phyloP scores from a whole-genome alignment of 2,797 vertebrate genomes.

The Kryptolebias ocellatus region DNA sequence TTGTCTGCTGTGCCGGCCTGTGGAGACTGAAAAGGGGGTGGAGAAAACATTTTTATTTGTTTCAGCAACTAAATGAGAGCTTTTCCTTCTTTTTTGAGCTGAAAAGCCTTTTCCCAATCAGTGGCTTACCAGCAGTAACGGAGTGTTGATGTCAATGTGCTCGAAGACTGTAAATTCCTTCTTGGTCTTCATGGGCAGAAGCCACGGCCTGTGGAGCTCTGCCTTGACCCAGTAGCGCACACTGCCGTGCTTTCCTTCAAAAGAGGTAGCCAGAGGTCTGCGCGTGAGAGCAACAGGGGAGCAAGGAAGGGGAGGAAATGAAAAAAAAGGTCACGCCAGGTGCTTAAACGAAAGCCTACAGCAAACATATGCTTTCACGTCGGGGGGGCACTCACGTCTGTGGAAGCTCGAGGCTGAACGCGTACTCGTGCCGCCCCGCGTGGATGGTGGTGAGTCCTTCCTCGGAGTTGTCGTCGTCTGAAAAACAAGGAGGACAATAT shows the following conservation, averaged over 20 bases:
- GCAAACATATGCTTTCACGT: not conserved
- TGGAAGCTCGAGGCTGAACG: conserved; percentile 99
- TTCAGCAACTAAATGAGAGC: not conserved
- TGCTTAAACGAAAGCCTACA: not conserved
- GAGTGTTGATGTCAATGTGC: conserved; percentile 99
- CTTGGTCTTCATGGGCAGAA: conserved; percentile 99
- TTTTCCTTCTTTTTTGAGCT: no score
- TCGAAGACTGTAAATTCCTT: conserved; percentile 99
- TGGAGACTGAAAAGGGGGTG: conserved; percentile 89
- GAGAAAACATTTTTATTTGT: not conserved
- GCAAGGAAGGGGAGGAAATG: not conserved
- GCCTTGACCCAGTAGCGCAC: conserved; percentile 99
- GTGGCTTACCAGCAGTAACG: conserved; percentile 91
- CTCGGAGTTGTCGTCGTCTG: conserved; percentile 94
- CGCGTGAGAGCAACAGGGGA: not conserved
- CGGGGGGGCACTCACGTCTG: conserved; percentile 89
- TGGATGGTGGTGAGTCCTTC: conserved; percentile 97
- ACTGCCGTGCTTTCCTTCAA: conserved; percentile 99
- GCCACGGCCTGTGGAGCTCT: conserved; percentile 97
- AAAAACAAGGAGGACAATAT: conserved; percentile 84
- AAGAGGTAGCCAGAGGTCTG: conserved; percentile 99
- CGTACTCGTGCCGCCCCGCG: conserved; percentile 99
- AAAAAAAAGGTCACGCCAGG: conserved; percentile 5
- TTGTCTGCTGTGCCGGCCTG: conserved; percentile 99
- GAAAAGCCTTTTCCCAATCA: no score